phyloP scores from a whole-genome alignment of 2,888 invertebrate species.

The Nebria salina region DNA sequence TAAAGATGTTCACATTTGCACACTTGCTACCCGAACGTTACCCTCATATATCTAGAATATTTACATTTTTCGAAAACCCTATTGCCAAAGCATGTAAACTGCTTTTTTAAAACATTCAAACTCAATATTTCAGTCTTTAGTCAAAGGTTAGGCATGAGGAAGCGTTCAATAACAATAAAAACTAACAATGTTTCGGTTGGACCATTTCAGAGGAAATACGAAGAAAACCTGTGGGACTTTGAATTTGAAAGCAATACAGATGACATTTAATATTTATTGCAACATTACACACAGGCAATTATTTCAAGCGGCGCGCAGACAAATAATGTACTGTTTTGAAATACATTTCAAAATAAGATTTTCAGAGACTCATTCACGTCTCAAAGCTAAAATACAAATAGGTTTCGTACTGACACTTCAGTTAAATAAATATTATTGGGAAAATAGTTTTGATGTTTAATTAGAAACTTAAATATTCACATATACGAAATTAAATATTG shows the following conservation, averaged over 20 bases:
- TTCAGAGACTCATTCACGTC: conserved; percentile 23
- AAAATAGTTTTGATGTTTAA: conserved; percentile 40
- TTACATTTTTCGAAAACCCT: no score
- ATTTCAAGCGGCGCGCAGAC: conserved; percentile 33
- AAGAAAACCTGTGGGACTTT: background rate
- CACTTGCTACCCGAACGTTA: no score
- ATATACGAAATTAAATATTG: background rate
- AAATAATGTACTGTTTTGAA: conserved; percentile 46
- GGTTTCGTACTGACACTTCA: conserved; percentile 31
- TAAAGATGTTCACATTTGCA: no score
- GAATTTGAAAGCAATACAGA: background rate
- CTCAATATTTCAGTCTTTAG: no score
- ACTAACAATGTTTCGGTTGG: background rate
- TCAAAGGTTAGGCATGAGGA: no score
- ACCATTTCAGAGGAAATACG: background rate
- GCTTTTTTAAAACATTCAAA: no score
- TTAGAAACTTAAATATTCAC: background rate
- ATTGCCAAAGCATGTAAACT: no score
- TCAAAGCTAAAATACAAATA: conserved; percentile 40
- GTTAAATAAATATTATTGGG: conserved; percentile 43
- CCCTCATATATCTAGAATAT: no score
- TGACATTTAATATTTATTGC: conserved; percentile 36
- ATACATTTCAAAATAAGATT: conserved; percentile 46
- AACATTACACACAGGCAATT: conserved; percentile 42
- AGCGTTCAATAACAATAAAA: background rate